A percentile compares a stretch with the other conserved stretches of the same genome.
phyloP scores from a whole-genome alignment of 2,888 invertebrate species.

The Elegia similella region DNA sequence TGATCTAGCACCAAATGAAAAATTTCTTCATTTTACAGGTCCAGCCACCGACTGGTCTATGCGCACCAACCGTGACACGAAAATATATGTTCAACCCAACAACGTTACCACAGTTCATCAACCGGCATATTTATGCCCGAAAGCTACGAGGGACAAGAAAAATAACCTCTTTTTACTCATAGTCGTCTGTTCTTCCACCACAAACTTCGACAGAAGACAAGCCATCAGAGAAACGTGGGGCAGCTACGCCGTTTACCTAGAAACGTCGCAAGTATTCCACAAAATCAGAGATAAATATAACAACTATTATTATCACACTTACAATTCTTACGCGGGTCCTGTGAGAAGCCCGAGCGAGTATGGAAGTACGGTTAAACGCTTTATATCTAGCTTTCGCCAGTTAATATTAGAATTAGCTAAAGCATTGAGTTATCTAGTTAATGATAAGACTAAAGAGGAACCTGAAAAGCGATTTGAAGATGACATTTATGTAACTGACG shows the following conservation, averaged over 20 bases:
- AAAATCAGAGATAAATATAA: constrained; percentile 53
- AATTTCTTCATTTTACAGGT: constrained; percentile 55
- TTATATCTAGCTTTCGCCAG: constrained; percentile 32
- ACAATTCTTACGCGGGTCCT: constrained; percentile 48
- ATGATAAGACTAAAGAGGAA: constrained; percentile 46
- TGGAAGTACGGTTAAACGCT: constrained; percentile 42
- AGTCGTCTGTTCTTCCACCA: constrained; percentile 88
- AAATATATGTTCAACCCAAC: constrained; percentile 86
- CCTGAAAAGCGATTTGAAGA: constrained; percentile 58
- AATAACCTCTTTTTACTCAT: constrained; percentile 84
- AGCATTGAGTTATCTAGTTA: constrained; percentile 49
- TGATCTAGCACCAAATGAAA: too few relatives aligned
- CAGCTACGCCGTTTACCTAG: constrained; percentile 61
- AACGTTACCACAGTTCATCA: constrained; percentile 85
- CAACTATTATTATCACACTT: constrained; percentile 61
- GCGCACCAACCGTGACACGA: constrained; percentile 87
- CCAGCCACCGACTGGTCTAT: constrained; percentile 86
- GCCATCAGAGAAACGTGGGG: constrained; percentile 90
- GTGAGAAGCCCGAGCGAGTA: constrained; percentile 31
- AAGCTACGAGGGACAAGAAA: constrained; percentile 34
- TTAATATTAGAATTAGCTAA: constrained; percentile 64
- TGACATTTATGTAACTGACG: constrained; percentile 61
- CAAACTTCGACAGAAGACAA: constrained; percentile 83
- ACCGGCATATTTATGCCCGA: constrained; percentile 81
- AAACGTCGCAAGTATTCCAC: constrained; percentile 49